Evolutionary conservation across 2,888 invertebrate genomes (phyloP).

Genomic region (Lepetodrilus schrolli): DNA sequence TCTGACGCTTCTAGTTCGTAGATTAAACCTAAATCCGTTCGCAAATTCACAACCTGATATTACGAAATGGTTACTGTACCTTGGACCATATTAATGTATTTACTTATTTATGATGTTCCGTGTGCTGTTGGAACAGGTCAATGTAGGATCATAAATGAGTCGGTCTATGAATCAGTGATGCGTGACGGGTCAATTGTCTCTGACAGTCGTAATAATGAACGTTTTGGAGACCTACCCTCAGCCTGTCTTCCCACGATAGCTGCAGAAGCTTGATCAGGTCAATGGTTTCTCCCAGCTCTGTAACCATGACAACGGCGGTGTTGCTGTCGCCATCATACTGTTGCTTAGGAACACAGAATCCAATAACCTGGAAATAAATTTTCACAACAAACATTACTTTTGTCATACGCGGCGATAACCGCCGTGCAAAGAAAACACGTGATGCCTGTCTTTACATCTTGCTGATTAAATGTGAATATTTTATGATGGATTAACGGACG

Average conservation of each 20-base stretch:
- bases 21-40: no score
- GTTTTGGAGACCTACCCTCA: conserved; percentile 72
- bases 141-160: no score
- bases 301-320: conserved; percentile 72
- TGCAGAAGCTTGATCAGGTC: conserved; percentile 76
- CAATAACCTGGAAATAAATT: conserved; percentile 76
- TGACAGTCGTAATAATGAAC: neutral
- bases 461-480: neutral
- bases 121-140: no score
- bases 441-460: neutral
- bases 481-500: neutral
- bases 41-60: no score
- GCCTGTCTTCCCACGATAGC: conserved; percentile 77
- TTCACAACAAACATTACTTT: neutral
- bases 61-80: no score
- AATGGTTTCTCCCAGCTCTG: conserved; percentile 77
- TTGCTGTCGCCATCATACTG: conserved; percentile 55
- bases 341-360: conserved; percentile 74
- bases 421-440: neutral
- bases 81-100: no score
- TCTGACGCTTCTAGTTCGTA: no score
- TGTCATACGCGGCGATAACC: neutral
- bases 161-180: no score
- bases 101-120: no score
- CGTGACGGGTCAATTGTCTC: no score